These are phyloP conservation scores for Danio kyathit DNA, from an alignment of 2,797 vertebrate genomes.

Conservation along the genomic window DNA sequence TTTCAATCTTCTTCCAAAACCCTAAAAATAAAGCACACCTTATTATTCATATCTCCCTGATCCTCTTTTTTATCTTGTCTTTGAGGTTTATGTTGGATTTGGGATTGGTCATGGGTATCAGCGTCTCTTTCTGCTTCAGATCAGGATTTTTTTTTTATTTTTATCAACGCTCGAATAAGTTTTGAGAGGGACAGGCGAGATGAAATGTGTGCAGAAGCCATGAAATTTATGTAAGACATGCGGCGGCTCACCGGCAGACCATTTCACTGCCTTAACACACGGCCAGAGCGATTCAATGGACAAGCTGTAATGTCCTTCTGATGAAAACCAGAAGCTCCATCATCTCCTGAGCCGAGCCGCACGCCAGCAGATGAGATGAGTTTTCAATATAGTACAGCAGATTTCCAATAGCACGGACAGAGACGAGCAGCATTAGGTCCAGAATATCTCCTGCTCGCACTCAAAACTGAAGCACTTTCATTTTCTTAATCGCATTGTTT, in stretches of 20 bases:
- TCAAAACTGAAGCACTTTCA: background rate
- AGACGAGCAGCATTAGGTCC: background rate
- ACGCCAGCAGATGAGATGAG: conserved; percentile 13
- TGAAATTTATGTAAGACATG: conserved; percentile 75
- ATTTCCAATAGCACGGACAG: background rate
- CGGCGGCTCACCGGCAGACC: conserved; percentile 33
- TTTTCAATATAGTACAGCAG: conserved; percentile 25
- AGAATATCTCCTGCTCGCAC: background rate
- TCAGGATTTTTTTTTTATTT: conserved; percentile 74
- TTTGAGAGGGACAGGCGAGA: conserved; percentile 60
- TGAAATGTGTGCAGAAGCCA: conserved; percentile 72
- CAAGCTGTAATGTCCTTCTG: conserved; percentile 55
- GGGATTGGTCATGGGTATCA: conserved; percentile 78
- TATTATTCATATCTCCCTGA: conserved; percentile 56
- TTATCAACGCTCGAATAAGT: conserved; percentile 72
- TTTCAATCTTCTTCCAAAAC: conserved; percentile 33
- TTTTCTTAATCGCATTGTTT: conserved; percentile 10
- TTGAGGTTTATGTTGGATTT: conserved; percentile 77
- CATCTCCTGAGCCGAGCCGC: conserved; percentile 28
- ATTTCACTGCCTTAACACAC: conserved; percentile 59
- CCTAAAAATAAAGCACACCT: conserved; percentile 30
- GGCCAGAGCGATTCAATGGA: conserved; percentile 43
- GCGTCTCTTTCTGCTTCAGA: conserved; percentile 69
- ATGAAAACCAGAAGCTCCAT: conserved; percentile 39
- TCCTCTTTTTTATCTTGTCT: conserved; percentile 47